Percentiles rank a stretch among this genome's conserved stretches.
phyloP scores from a whole-genome alignment of 2,888 invertebrate species.

The Sacculina carcini region DNA sequence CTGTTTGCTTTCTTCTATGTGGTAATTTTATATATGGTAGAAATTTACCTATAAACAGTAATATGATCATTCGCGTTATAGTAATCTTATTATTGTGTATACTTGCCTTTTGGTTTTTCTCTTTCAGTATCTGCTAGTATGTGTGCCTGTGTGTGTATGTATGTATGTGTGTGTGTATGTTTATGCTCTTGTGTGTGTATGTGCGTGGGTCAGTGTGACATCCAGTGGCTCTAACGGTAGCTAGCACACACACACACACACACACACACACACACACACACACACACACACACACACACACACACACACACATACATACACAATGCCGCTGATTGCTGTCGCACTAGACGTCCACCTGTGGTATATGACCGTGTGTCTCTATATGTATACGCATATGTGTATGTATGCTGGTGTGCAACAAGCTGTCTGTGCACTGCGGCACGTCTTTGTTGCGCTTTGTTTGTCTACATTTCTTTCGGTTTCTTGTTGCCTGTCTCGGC shows the following conservation, averaged over 20 bases:
- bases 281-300: too few relatives aligned
- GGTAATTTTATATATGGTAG: too few relatives aligned
- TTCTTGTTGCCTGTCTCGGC: too few relatives aligned
- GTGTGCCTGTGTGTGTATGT: background rate
- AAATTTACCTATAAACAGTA: too few relatives aligned
- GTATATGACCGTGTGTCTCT: background rate
- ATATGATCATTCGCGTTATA: too few relatives aligned
- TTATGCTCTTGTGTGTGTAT: background rate
- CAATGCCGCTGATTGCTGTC: background rate
- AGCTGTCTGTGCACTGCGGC: too few relatives aligned
- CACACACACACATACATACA: background rate
- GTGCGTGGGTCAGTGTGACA: background rate
- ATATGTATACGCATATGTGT: background rate
- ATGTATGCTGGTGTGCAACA: background rate
- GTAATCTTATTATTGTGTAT: background rate
- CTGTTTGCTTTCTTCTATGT: too few relatives aligned
- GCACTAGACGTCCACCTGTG: background rate
- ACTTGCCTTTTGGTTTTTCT: background rate
- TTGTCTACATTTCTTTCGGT: too few relatives aligned
- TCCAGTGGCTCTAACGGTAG: background rate
- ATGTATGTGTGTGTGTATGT: conserved; percentile 3
- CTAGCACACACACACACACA: background rate
- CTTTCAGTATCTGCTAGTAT: background rate
- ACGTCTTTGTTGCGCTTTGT: too few relatives aligned
- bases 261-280: background rate